Conservation (phyloP, 2,888 invertebrate species). For the Blera fallax region DNA sequence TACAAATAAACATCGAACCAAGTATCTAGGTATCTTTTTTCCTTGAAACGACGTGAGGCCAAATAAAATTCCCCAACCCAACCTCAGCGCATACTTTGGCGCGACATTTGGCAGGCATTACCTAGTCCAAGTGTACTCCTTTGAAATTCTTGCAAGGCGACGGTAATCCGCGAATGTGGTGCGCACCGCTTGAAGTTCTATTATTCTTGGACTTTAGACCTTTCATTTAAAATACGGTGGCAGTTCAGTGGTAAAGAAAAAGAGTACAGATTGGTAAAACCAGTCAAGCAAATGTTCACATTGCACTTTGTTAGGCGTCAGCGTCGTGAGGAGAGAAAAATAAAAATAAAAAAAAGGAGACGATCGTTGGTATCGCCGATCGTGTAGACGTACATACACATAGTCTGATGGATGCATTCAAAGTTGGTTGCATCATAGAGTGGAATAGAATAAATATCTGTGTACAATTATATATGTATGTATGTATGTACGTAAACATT, state of each 20-base stretch:
- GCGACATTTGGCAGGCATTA: constrained; percentile 69
- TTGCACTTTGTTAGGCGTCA: constrained; percentile 57
- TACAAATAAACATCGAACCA: constrained; percentile 15
- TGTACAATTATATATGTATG: too few species aligned
- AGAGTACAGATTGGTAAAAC: constrained; percentile 62
- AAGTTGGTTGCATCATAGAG: constrained; percentile 57
- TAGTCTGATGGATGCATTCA: constrained; percentile 44
- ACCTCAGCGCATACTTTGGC: constrained; percentile 53
- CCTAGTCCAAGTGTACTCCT: constrained; percentile 45
- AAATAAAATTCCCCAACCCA: constrained; percentile 69
- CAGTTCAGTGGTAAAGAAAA: constrained; percentile 12
- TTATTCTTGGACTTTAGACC: constrained; percentile 69
- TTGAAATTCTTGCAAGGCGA: constrained; percentile 65
- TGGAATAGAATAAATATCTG: constrained; percentile 21
- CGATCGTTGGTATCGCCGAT: constrained; percentile 15
- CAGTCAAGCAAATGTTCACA: constrained; percentile 61
- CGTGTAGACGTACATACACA: not conserved
- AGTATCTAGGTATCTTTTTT: constrained; percentile 46
- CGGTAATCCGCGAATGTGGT: constrained; percentile 62
- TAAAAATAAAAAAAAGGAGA: constrained; percentile 23
- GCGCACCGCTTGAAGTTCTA: constrained; percentile 31
- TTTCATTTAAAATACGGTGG: constrained; percentile 50
- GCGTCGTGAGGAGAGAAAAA: constrained; percentile 29
- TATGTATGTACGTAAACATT: constrained; percentile 24
- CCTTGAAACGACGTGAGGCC: constrained; percentile 68